Evolutionary conservation across 2,797 vertebrate species (phyloP), one percentile per base, ranked within the genome.

Genomic region (Clarias laeviceps): DNA sequence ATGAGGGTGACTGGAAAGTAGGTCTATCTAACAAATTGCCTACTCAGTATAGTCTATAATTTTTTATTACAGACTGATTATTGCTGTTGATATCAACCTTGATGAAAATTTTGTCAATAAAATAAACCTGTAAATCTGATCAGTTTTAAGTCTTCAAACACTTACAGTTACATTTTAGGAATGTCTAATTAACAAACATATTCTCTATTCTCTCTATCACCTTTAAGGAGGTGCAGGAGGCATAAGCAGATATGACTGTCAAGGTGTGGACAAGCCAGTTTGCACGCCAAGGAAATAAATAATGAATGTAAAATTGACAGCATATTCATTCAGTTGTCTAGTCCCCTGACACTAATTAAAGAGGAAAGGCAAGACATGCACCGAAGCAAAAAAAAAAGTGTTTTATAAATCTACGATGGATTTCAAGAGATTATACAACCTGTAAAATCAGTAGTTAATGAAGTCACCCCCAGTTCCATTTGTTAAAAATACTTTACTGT

Each of bases 321-420:
- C 94, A 93, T 93, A 92, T 92, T 94, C 93, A 94, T 93, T 94
- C 93, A 91, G 91, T 93, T 87, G 84, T 90, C 93, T 91, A 86
- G 93, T 95, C 94, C 93, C 95, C 91, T 91, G 94, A 93, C 92
- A 92, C 94, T 94, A 95, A 96, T 95, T 96, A 96, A 95, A 93
- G 91, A 91, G 91, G 91, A 91, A 92, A 91, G 89, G 89, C n/a
- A 78, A 61, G 37, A 86, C 81, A 84, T 74, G 84, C 85, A 85
- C 70, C 76, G 82, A 68, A 86, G 20, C 50, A 59, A 64, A 27
- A 64, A 27, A 69, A 87, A 88, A 78, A 45, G 69, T 65, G 69
- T 62, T 73, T 66, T 73, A 70, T 85, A 61, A 76, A 86, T 83
- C 69, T 74, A 12, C 57, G 12, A 54, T 54, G 76, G 37, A 84